Percentiles rank a stretch among this genome's conserved stretches.
Evolutionary conservation across 2,888 invertebrate species (phyloP).

Genomic region (Gastrophysa polygoni): DNA sequence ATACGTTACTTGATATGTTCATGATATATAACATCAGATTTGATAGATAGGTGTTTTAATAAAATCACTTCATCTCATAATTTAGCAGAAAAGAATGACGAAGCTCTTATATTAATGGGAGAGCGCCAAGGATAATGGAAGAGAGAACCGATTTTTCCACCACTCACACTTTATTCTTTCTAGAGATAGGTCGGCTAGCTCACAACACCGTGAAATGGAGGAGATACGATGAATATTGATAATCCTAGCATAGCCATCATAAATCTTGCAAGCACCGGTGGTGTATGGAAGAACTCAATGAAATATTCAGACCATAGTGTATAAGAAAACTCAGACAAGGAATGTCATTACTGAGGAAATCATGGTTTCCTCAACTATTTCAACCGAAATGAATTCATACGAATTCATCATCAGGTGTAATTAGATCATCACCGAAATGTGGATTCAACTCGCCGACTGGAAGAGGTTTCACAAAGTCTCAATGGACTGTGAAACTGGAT

Average conservation of each 20-base stretch:
- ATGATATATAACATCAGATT: too few relatives aligned
- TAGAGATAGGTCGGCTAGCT: background rate
- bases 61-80: too few relatives aligned
- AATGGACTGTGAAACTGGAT: constrained; percentile 18
- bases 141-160: background rate
- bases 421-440: constrained; percentile 8
- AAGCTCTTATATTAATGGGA: too few relatives aligned
- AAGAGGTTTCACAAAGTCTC: constrained; percentile 6
- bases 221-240: background rate
- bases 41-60: too few relatives aligned
- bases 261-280: background rate
- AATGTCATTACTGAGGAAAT: too few relatives aligned
- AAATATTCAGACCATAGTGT: background rate
- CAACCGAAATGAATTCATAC: background rate
- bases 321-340: background rate
- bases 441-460: constrained; percentile 11
- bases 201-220: background rate
- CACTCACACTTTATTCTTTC: background rate
- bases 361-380: too few relatives aligned
- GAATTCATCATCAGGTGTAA: background rate
- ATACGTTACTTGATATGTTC: too few relatives aligned
- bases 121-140: too few relatives aligned
- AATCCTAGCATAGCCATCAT: background rate
- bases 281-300: background rate
- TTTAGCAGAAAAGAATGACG: too few relatives aligned